Evolutionary conservation across 2,888 invertebrate species (phyloP).

Genomic region (Tribolium freemani): DNA sequence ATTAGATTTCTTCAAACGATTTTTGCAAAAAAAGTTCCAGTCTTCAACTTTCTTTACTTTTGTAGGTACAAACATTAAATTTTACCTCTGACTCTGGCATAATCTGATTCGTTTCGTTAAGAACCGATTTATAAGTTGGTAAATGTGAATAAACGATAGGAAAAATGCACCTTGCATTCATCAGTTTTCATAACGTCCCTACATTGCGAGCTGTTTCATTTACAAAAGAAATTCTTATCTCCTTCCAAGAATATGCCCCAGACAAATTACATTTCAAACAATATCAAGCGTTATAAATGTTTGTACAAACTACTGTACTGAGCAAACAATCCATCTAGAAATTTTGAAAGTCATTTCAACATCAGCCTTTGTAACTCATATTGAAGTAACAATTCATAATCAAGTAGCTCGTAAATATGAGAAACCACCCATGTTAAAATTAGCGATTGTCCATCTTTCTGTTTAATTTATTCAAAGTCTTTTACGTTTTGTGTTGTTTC

Average conservation of each 20-base stretch:
- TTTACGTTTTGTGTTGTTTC: neutral
- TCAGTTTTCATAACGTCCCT: neutral
- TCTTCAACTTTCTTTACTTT: neutral
- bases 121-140: neutral
- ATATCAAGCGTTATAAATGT: neutral
- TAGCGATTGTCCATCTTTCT: conserved; percentile 16
- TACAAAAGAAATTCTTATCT: neutral
- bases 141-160: neutral
- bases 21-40: too few relatives aligned
- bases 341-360: conserved; percentile 13
- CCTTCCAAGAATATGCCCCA: neutral
- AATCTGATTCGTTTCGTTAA: too few relatives aligned
- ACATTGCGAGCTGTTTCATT: neutral
- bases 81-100: too few relatives aligned
- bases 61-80: too few relatives aligned
- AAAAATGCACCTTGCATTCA: neutral
- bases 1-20: too few relatives aligned
- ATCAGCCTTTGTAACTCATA: conserved; percentile 8
- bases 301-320: neutral
- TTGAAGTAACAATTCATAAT: conserved; percentile 17
- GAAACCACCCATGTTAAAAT: conserved; percentile 10
- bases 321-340: conserved; percentile 9
- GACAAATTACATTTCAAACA: neutral
- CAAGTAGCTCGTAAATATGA: conserved; percentile 14
- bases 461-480: conserved; percentile 22